Evolutionary conservation across 2,797 vertebrate genomes (phyloP), one percentile per base, ranked within the genome.

Genomic region (Lutjanus argentimaculatus): DNA sequence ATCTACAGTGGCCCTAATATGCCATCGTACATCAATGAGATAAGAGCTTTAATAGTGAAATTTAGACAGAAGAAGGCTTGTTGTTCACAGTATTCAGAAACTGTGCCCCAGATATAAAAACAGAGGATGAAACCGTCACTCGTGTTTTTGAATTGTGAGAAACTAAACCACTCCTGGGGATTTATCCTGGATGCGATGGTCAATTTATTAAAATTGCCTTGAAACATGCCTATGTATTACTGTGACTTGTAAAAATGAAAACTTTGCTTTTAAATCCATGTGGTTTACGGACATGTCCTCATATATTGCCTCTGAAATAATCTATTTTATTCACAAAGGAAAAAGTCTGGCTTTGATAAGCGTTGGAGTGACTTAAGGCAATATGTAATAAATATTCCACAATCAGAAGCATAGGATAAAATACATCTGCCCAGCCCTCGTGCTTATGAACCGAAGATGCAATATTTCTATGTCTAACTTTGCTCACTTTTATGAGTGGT

Each of bases 361-460:
- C 22, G 17, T 17, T 57, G 3, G 19, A 52, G 36, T 36, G 51
- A 74, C 16, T 75, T 8, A 7, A 72, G 72, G 43, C 10, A 70
- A 61, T 63, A 70, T 22, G 0, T 43, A 16, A 9, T 55, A 55
- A 70, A 77, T 21, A 63, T 84, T 75, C 55, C n/a, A 75, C 14
- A 73, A 21, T 21, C n/a, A 61, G n/a, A 1, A 17, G 13, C 0
- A 30, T 8, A 52, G 77, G 43, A 72, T 74, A 14, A 73, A 81
- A 62, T 7, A 63, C 11, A 61, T 55, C 15, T 42, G 4, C 10
- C 16, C 42, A 51, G 15, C 14, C 43, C 16, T 16, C 21, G 30
- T 51, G 40, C 42, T 48, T 49, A 63, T 71, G 8, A 84, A 68
- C 21, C 0, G 0, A 57, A 80, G 40, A 69, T 70, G 46, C 12